Percentiles rank a stretch among this genome's conserved stretches.
Conservation (phyloP, 2,888 invertebrate genomes). For the Taphrorychus bicolor region DNA sequence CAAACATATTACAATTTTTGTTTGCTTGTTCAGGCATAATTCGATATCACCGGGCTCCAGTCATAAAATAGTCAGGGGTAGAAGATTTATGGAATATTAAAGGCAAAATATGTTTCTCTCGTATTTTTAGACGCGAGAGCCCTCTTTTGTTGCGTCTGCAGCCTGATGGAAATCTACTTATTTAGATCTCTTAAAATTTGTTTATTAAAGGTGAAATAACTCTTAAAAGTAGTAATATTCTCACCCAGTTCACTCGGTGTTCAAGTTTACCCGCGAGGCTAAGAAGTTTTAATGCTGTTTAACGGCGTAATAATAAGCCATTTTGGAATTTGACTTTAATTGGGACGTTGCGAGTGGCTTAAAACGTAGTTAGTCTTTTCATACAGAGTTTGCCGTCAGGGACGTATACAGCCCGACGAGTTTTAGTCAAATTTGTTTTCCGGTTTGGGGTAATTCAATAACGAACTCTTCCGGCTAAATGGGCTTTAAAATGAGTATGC, state of each 20-base stretch:
- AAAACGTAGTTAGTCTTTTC: constrained; percentile 15
- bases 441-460: not conserved
- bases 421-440: not conserved
- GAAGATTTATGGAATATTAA: not conserved
- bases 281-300: constrained; percentile 28
- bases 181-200: not conserved
- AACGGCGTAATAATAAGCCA: constrained; percentile 26
- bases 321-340: constrained; percentile 21
- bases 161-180: too few relatives aligned
- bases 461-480: constrained; percentile 1
- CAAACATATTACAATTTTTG: constrained; percentile 1
- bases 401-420: not conserved
- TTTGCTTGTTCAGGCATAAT: not conserved
- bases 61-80: not conserved
- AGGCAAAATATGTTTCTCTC: too few relatives aligned
- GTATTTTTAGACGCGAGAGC: too few relatives aligned
- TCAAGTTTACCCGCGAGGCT: constrained; percentile 3
- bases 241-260: constrained; percentile 3
- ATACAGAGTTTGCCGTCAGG: constrained; percentile 2
- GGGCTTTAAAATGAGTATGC: not conserved
- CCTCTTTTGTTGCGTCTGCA: too few relatives aligned
- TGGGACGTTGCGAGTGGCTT: constrained; percentile 14
- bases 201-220: not conserved
- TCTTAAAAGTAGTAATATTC: not conserved
- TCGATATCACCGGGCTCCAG: not conserved